Base-by-base conservation (phyloP, 2,797 vertebrate genomes). In the Notoglanidium macrostoma region DNA sequence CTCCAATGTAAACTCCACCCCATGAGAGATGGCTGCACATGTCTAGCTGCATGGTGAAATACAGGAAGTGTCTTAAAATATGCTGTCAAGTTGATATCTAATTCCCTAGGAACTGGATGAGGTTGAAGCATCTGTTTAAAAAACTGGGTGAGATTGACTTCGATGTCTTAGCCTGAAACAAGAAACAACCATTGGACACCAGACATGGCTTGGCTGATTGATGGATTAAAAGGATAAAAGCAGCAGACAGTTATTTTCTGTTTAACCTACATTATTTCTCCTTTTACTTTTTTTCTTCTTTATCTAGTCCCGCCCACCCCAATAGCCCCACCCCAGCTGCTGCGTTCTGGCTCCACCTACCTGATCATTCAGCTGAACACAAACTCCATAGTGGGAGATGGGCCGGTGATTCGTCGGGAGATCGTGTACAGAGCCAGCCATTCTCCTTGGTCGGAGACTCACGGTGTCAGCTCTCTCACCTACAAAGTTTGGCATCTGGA, bases 401-500 rank as follows among this genome's bases (percentile, higher is more conserved):
- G 98, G 10, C 98, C 98, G 0, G 97, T 99, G 2, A 97, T 99
- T 82, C 97, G 97, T 70, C 96, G 97, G 61, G 98, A 99, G 92
- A 98, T 99, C 8, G 97, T 98, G 92, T 99, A 99, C 93, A 94
- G 97, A n/a, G 97, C 98, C 93, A 96, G 96, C 67, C 97, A 96
- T 9, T 97, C 97, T 54, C 96, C 96, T 0, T 98, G 97, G 97
- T 97, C 96, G 0, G 98, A 99, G 94, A 96, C 97, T 1, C 97
- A 99, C 0, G 97, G 97, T 0, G 98, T 99, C 92, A 97, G 94
- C 92, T 97, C 97, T 49, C 97, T 97, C 83, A 99, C 97, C 63
- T 99, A 99, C 88, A 99, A 98, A 88, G 96, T 99, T 35, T 99
- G 98, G 98, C 98, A 99, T 88, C 93, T 99, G 88, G 98, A 99